Conservation (phyloP, 1,140 invertebrate species). For the Brachystomella parvula region DNA sequence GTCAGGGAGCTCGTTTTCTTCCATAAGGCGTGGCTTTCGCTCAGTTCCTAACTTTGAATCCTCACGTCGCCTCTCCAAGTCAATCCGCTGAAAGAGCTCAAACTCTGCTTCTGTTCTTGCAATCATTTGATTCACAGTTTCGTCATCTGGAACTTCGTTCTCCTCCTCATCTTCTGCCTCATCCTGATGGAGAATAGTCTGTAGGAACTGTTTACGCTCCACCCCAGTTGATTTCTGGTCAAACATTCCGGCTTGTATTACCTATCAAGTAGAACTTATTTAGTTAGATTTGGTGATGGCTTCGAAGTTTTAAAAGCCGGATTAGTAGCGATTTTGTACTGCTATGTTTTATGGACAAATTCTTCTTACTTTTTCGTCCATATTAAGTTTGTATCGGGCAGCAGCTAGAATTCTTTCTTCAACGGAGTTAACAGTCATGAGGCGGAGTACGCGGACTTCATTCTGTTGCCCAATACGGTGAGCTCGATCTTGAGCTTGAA, state of each 20-base stretch:
- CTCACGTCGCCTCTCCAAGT: slow-evolving; percentile 52
- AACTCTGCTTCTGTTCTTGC: slow-evolving; percentile 59
- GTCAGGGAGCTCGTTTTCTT: slow-evolving; percentile 54
- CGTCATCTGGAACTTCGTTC: slow-evolving; percentile 65
- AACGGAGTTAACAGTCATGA: slow-evolving; percentile 64
- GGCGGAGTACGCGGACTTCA: slow-evolving; percentile 55
- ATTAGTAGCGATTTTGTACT: too few species aligned
- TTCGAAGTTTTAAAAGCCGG: too few species aligned
- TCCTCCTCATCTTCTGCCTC: slow-evolving; percentile 57
- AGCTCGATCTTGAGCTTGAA: slow-evolving; percentile 60
- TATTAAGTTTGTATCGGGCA: slow-evolving; percentile 59
- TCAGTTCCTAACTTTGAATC: slow-evolving; percentile 47
- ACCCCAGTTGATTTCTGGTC: slow-evolving; percentile 60
- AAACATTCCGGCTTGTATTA: slow-evolving; percentile 68
- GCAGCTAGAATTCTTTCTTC: slow-evolving; percentile 63
- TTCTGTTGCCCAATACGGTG: slow-evolving; percentile 65
- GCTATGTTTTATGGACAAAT: background rate
- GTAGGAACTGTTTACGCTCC: slow-evolving; percentile 56
- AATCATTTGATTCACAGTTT: slow-evolving; percentile 66
- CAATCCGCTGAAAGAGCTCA: slow-evolving; percentile 59
- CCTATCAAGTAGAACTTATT: slow-evolving; percentile 43
- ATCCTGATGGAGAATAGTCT: slow-evolving; percentile 52
- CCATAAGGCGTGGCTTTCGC: slow-evolving; percentile 54
- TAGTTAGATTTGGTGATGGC: slow-evolving; percentile 36
- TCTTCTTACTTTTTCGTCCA: slow-evolving; percentile 57